A percentile compares a stretch with the other conserved stretches of the same genome.
Evolutionary conservation across 2,797 vertebrate species (phyloP).

Genomic region (Zenarchopterus dispar): DNA sequence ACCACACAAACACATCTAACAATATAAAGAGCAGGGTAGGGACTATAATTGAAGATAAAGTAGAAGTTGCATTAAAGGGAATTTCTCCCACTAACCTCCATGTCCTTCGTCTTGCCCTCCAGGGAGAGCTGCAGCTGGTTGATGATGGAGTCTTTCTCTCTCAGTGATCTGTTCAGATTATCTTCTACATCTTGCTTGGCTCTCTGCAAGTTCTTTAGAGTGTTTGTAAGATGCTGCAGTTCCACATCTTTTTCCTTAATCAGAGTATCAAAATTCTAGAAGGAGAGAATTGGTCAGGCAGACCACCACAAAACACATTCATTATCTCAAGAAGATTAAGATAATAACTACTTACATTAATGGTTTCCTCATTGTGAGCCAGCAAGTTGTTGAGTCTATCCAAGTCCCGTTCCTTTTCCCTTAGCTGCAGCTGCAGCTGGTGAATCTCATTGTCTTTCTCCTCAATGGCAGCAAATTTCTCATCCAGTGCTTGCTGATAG

Average conservation of each 20-base stretch:
- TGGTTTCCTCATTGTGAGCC: conserved; percentile 77
- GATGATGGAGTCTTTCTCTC: conserved; percentile 86
- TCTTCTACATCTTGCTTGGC: conserved; percentile 86
- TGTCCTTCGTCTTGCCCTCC: conserved; percentile 83
- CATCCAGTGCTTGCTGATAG: conserved; percentile 79
- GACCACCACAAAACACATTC: background rate
- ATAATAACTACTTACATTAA: conserved; percentile 67
- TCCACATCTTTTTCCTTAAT: conserved; percentile 89
- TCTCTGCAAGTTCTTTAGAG: conserved; percentile 84
- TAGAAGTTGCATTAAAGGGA: background rate
- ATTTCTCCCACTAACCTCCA: conserved; percentile 80
- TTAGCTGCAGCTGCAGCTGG: conserved; percentile 80
- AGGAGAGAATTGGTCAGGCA: conserved; percentile 2
- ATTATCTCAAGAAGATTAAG: background rate
- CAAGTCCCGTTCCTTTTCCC: conserved; percentile 84
- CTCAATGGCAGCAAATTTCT: conserved; percentile 83
- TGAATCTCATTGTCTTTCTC: conserved; percentile 87
- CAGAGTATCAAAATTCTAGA: conserved; percentile 84
- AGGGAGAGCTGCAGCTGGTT: conserved; percentile 84
- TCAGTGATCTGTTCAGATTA: conserved; percentile 82
- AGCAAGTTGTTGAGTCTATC: conserved; percentile 83
- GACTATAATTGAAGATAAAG: background rate
- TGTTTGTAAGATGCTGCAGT: conserved; percentile 85
- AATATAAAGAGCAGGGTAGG: background rate
- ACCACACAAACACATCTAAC: background rate